These are phyloP conservation scores for Salvelinus namaycush DNA, from an alignment of 2,113 vertebrate species.

Conservation along the genomic window DNA sequence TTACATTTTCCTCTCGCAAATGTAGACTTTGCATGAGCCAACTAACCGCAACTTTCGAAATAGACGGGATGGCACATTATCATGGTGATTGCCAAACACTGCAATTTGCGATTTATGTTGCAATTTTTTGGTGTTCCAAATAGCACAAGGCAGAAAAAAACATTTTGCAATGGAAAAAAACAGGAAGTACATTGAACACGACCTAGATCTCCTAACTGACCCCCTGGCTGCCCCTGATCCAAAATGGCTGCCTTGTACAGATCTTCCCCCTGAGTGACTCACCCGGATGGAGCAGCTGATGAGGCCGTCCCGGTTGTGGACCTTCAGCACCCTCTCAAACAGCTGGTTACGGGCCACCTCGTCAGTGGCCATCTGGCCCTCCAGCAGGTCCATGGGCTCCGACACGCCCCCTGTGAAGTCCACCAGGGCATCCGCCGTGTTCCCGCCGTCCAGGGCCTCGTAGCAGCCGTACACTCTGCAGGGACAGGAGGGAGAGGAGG, in stretches of 20 bases:
- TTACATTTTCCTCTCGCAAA: too few species aligned
- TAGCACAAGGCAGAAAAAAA: too few species aligned
- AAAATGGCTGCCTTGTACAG: neutral
- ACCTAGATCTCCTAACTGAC: too few species aligned
- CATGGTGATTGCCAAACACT: too few species aligned
- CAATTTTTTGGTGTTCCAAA: too few species aligned
- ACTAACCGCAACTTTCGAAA: too few species aligned
- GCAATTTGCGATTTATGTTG: too few species aligned
- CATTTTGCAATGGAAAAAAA: too few species aligned
- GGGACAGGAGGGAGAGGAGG: neutral
- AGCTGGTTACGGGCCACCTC: conserved; percentile 86
- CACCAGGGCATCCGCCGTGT: conserved; percentile 93
- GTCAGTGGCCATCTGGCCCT: conserved; percentile 80
- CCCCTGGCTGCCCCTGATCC: too few species aligned
- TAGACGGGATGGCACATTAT: too few species aligned
- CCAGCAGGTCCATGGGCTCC: conserved; percentile 87
- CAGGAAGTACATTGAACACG: too few species aligned
- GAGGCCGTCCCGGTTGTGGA: conserved; percentile 92
- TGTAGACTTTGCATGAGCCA: too few species aligned
- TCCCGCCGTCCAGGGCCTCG: conserved; percentile 93
- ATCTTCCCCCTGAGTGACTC: conserved; percentile 52
- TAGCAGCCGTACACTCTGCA: conserved; percentile 90
- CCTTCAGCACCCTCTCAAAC: conserved; percentile 91
- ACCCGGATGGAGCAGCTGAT: conserved; percentile 97
- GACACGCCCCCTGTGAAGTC: conserved; percentile 96